Evolutionary conservation across 2,797 vertebrate genomes (phyloP).

Genomic region (Percopsis omiscomaycus): DNA sequence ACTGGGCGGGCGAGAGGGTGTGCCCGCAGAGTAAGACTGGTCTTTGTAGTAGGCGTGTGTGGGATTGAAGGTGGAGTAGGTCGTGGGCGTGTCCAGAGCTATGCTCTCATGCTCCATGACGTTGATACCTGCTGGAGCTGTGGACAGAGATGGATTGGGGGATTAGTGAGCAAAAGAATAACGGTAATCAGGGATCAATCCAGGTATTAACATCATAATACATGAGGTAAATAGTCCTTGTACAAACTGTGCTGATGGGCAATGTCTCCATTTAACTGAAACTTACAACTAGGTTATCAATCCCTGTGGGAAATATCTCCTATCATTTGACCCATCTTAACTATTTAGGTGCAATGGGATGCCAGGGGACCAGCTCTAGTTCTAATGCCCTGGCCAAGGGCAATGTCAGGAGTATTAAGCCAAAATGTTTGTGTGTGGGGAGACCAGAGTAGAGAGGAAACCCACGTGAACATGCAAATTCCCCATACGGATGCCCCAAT

Average conservation of each 20-base stretch:
- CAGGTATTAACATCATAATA: conserved; percentile 8
- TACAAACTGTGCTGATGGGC: background rate
- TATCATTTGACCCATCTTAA: too few species aligned
- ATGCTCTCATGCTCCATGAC: conserved; percentile 79
- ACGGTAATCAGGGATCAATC: conserved; percentile 4
- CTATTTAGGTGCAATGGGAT: too few species aligned
- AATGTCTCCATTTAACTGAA: background rate
- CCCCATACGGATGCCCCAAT: too few species aligned
- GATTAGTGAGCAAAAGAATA: background rate
- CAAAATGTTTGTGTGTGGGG: too few species aligned
- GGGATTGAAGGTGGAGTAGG: conserved; percentile 74
- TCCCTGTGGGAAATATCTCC: too few species aligned
- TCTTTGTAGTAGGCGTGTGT: conserved; percentile 34
- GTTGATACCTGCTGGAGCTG: conserved; percentile 77
- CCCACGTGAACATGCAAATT: too few species aligned
- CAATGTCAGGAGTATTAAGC: too few species aligned
- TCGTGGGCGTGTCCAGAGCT: conserved; percentile 65
- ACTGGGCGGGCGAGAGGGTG: conserved; percentile 8
- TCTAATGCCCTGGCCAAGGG: too few species aligned
- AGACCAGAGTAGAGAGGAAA: too few species aligned
- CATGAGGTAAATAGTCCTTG: background rate
- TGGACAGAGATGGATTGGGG: conserved; percentile 4
- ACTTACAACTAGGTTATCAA: background rate
- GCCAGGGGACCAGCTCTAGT: too few species aligned
- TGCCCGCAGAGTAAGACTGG: conserved; percentile 10